Evolutionary conservation across 2,797 vertebrate genomes (phyloP), one percentile per base, ranked within the genome.

Genomic region (Phalloptychus januarius): DNA sequence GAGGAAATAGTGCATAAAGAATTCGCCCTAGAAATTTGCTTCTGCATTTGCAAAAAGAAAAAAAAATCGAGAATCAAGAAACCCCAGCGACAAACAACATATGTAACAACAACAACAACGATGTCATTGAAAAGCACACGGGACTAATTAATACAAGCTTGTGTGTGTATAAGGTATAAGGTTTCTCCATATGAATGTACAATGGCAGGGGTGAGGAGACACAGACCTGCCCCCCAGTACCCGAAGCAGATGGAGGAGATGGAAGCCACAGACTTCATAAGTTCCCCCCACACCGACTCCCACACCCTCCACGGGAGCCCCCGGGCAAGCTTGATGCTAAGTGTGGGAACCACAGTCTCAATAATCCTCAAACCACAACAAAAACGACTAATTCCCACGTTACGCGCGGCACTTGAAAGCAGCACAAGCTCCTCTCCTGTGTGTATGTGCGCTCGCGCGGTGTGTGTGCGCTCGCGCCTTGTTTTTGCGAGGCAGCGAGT

Each of bases 401-500:
- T 52, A 2, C 88, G 54, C 65, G 12, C 71, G 7, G 16, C 8
- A 7, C 82, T 0, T 87, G 87, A 93, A 94, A 0, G 92, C 90
- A 81, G 5, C 91, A 78, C 18, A 72, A 87, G 71, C 83, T 72
- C 28, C 31, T 8, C 61, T 31, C 13, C n/a, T 63, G 78, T 83
- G 78, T 79, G 74, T 77, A 82, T 45, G 80, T 13, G 74, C 45
- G 82, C 45, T 76, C 16, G 84, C 38, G 75, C 44, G 23, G 77
- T 15, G 83, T 70, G 83, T 76, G 87, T 36, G 89, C 50, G 84
- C 70, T 46, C 4, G 58, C 76, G 72, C 79, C 52, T 18, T 18
- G 76, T 89, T 94, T 94, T 93, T 95, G 93, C 84, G 95, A 94
- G 95, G 94, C 94, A 88, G 87, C 91, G 94, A 94, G 94, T 96